Evolutionary conservation across 2,113 vertebrate genomes (phyloP).

Genomic region (Pachyramphus minor): DNA sequence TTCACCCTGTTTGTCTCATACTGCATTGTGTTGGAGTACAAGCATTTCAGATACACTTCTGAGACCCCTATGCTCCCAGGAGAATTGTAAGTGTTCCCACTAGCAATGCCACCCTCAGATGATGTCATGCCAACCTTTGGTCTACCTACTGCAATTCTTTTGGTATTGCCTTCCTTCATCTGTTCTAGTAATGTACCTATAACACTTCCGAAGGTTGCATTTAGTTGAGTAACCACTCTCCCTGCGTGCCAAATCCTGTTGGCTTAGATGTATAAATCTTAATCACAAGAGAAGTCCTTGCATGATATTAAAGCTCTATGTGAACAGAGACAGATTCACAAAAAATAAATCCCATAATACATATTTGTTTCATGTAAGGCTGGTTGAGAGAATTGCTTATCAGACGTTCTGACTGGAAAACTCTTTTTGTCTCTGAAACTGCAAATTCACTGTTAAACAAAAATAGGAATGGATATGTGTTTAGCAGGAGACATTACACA

Average conservation of each 20-base stretch:
- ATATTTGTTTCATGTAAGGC: not conserved
- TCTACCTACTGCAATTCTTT: not conserved
- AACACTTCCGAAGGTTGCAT: not conserved
- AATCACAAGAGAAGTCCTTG: not conserved
- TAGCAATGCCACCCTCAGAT: too few species aligned
- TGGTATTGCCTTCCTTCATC: too few species aligned
- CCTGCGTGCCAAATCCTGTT: not conserved
- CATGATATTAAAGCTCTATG: not conserved
- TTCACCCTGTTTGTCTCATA: not conserved
- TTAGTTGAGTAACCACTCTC: not conserved
- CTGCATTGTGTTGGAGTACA: accelerated
- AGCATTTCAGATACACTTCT: not conserved
- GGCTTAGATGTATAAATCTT: not conserved
- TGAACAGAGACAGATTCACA: not conserved
- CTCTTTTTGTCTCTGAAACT: not conserved
- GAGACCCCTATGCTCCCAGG: not conserved
- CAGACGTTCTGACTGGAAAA: not conserved
- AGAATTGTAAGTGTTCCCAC: not conserved
- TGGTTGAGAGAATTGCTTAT: not conserved
- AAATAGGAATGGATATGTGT: not conserved
- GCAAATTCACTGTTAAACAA: not conserved
- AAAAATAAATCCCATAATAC: not conserved
- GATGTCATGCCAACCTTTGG: not conserved
- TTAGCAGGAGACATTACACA: not conserved
- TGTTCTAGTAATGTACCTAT: not conserved